Conservation (phyloP, 2,888 invertebrate genomes). For the Pycnomerus fuliginosus region DNA sequence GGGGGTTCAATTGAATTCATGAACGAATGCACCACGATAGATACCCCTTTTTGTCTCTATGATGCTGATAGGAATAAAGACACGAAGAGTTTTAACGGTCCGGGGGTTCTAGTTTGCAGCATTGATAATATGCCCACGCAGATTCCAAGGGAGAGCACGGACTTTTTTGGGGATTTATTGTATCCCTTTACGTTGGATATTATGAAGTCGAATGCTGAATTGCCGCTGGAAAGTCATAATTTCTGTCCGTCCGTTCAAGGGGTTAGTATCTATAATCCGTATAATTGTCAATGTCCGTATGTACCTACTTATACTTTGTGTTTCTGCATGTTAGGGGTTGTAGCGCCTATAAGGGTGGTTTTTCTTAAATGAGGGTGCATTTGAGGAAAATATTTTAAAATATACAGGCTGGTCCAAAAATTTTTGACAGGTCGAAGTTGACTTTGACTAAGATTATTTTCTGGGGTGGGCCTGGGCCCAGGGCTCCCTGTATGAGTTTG, state of each 20-base stretch:
- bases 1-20: conserved; percentile 89
- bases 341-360: too few relatives aligned
- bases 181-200: conserved; percentile 89
- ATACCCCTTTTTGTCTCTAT: conserved; percentile 98
- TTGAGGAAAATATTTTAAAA: too few relatives aligned
- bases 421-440: too few relatives aligned
- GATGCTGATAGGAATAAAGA: conserved; percentile 98
- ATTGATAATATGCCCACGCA: conserved; percentile 99
- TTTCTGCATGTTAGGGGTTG: too few relatives aligned
- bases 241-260: conserved; percentile 72
- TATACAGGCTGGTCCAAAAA: too few relatives aligned
- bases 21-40: conserved; percentile 99
- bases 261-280: too few relatives aligned
- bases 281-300: too few relatives aligned
- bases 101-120: conserved; percentile 98
- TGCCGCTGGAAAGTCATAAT: conserved; percentile 73
- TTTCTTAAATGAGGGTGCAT: too few relatives aligned
- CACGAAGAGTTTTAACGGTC: conserved; percentile 93
- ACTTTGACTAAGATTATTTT: too few relatives aligned
- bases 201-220: conserved; percentile 77
- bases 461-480: too few relatives aligned
- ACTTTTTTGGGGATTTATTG: conserved; percentile 94
- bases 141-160: conserved; percentile 94
- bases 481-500: too few relatives aligned
- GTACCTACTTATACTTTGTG: too few relatives aligned